These are phyloP conservation scores for Sphaeramia orbicularis DNA, from an alignment of 2,797 vertebrate species.

Conservation along the genomic window DNA sequence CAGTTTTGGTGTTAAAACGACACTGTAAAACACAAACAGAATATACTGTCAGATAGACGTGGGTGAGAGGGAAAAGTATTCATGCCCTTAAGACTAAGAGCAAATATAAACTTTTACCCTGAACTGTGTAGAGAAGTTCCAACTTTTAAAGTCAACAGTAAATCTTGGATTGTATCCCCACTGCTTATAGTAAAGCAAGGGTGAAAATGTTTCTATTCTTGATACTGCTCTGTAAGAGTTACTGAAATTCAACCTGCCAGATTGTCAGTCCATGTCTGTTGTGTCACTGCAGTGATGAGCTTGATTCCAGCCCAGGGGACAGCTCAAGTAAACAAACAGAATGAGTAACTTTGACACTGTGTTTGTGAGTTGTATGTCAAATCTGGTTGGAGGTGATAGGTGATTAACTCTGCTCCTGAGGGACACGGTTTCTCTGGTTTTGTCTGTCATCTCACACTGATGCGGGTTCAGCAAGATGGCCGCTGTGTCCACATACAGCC, in stretches of 20 bases:
- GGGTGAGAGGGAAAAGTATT: constrained; percentile 20
- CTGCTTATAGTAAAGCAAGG: neutral
- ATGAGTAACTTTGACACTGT: constrained; percentile 29
- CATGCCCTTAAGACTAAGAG: neutral
- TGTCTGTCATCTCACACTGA: neutral
- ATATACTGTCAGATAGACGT: constrained; percentile 8
- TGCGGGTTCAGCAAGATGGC: too few relatives aligned
- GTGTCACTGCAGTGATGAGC: constrained; percentile 9
- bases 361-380: constrained; percentile 31
- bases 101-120: constrained; percentile 14
- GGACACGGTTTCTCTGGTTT: neutral
- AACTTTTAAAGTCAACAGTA: neutral
- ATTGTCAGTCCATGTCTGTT: constrained; percentile 4
- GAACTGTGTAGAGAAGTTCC: neutral
- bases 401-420: constrained; percentile 2
- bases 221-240: neutral
- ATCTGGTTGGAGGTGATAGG: constrained; percentile 12
- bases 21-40: constrained; percentile 14
- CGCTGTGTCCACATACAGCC: too few relatives aligned
- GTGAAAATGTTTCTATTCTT: neutral
- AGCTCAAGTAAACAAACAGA: constrained; percentile 39
- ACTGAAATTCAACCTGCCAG: constrained; percentile 1
- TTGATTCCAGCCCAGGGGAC: constrained; percentile 11
- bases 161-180: neutral
- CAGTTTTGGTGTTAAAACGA: constrained; percentile 27